These are phyloP conservation scores for Platyrinchus mystaceus DNA, from an alignment of 2,797 vertebrate species.

Conservation along the genomic window DNA sequence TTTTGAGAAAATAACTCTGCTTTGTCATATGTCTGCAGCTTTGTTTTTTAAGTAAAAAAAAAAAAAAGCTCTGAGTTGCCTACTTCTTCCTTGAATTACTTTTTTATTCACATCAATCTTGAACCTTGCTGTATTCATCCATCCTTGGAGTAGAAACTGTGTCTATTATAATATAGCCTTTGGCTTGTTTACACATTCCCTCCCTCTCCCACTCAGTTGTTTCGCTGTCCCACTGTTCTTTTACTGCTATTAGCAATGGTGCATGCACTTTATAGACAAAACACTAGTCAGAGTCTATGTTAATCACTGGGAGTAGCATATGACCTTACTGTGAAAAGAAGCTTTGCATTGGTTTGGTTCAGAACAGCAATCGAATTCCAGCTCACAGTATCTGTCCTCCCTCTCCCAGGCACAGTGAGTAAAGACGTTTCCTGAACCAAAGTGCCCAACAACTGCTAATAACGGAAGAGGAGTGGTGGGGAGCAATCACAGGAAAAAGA, in stretches of 20 bases:
- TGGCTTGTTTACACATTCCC: not conserved
- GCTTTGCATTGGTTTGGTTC: not conserved
- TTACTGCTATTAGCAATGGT: not conserved
- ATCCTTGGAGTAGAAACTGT: not conserved
- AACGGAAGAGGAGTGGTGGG: rapidly evolving
- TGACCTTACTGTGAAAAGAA: not conserved
- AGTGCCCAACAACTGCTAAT: not conserved
- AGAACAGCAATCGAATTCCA: not conserved
- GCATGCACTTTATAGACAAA: not conserved
- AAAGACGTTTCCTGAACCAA: not conserved
- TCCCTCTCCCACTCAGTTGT: not conserved
- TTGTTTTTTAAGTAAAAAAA: not conserved
- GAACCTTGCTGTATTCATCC: not conserved
- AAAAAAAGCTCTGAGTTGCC: not conserved
- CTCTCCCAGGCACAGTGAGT: not conserved
- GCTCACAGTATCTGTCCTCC: rapidly evolving
- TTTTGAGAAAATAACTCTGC: not conserved
- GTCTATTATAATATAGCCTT: not conserved
- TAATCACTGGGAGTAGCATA: not conserved
- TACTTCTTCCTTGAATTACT: not conserved
- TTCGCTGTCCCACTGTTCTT: not conserved
- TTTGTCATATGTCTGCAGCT: not conserved
- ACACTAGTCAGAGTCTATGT: not conserved
- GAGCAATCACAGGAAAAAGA: not conserved
- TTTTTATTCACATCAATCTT: not conserved